Evolutionary conservation across 2,797 vertebrate species (phyloP).

Genomic region (Parauchenoglanis ngamensis): DNA sequence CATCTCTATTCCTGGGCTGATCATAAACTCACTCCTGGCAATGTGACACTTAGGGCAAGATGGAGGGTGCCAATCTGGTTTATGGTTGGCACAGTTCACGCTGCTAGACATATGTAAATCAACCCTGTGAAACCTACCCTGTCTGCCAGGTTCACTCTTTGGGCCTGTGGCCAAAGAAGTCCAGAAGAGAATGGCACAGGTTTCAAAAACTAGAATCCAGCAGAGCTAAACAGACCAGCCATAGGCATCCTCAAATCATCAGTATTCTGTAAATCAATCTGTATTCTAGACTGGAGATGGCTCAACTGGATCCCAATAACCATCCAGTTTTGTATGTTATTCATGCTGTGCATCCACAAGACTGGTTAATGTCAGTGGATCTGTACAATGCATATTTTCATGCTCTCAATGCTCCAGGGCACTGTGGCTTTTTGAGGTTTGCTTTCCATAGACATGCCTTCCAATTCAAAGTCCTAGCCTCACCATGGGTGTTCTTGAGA

Average conservation of each 20-base stretch:
- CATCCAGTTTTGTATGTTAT: not conserved
- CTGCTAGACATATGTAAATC: slow-evolving; percentile 7
- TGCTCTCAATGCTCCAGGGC: not conserved
- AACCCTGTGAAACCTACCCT: not conserved
- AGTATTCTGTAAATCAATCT: not conserved
- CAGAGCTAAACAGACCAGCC: not conserved
- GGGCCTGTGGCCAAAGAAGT: not conserved
- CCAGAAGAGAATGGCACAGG: not conserved
- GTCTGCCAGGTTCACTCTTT: slow-evolving; percentile 1
- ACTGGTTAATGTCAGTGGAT: not conserved
- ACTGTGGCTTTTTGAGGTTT: not conserved
- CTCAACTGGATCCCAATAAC: not conserved
- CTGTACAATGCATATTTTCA: not conserved
- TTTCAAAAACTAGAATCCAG: not conserved
- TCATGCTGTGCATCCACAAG: not conserved
- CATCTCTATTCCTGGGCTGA: not conserved
- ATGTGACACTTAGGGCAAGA: not conserved
- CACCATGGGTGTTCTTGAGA: slow-evolving; percentile 1
- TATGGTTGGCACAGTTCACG: slow-evolving; percentile 3
- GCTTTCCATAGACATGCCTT: not conserved
- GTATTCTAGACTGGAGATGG: not conserved
- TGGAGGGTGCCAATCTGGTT: not conserved
- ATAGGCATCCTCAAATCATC: not conserved
- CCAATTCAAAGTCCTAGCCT: not conserved
- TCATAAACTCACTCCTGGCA: not conserved